Evolutionary conservation across 2,797 vertebrate genomes (phyloP).

Genomic region (Microctenopoma stevenorrisi): DNA sequence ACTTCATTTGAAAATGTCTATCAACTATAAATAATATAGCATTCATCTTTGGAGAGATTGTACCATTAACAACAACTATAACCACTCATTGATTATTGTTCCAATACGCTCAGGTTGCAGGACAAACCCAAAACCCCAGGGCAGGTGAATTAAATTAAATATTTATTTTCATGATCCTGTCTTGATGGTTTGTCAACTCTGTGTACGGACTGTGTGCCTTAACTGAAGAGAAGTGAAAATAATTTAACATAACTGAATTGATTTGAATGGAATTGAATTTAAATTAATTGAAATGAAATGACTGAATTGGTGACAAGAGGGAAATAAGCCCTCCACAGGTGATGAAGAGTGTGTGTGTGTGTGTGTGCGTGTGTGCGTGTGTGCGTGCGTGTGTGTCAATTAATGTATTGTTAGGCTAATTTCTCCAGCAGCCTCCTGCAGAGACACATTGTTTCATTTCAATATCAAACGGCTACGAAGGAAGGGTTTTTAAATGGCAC

Average conservation of each 20-base stretch:
- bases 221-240: conserved; percentile 16
- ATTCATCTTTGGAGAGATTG: too few relatives aligned
- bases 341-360: conserved; percentile 36
- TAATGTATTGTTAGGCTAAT: conserved; percentile 72
- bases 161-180: background rate
- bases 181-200: conserved; percentile 18
- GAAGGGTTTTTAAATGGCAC: conserved; percentile 74
- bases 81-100: background rate
- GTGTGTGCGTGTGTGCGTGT: conserved; percentile 17
- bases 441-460: conserved; percentile 74
- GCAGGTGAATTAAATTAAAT: background rate
- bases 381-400: conserved; percentile 43
- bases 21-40: too few relatives aligned
- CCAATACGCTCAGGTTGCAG: background rate
- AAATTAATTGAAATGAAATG: conserved; percentile 57
- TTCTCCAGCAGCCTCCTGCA: conserved; percentile 67
- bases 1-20: too few relatives aligned
- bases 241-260: conserved; percentile 45
- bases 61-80: too few relatives aligned
- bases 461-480: conserved; percentile 76
- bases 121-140: conserved; percentile 3
- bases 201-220: conserved; percentile 8
- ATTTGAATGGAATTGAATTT: conserved; percentile 41
- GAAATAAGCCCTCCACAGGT: conserved; percentile 61
- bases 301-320: conserved; percentile 30